These are phyloP conservation scores for Cybosia mesomella DNA, from an alignment of 2,888 invertebrate genomes.

Conservation along the genomic window DNA sequence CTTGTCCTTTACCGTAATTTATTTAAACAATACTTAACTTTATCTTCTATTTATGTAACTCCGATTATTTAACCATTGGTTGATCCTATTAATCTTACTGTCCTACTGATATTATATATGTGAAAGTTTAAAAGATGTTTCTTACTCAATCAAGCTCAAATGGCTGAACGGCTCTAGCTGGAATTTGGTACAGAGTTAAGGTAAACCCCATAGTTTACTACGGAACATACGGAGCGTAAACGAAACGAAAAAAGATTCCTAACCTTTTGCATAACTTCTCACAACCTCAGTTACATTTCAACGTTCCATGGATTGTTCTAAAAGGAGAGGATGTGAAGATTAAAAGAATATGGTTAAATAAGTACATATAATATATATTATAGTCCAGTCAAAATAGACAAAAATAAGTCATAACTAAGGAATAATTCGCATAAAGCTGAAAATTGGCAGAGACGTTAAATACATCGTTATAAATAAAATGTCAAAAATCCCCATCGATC, in stretches of 20 bases:
- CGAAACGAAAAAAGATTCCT: not conserved
- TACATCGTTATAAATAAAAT: too few species aligned
- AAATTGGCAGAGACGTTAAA: too few species aligned
- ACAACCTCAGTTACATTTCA: not conserved
- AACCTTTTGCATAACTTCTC: not conserved
- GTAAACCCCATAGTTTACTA: too few species aligned
- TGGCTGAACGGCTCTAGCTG: too few species aligned
- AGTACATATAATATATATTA: not conserved
- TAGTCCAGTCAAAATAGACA: too few species aligned
- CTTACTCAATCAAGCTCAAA: not conserved
- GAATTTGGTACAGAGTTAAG: too few species aligned
- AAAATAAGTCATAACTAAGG: too few species aligned
- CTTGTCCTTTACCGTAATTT: conserved; percentile 19
- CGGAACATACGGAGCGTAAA: not conserved
- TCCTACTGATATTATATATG: too few species aligned
- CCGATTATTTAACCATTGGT: not conserved
- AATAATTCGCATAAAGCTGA: too few species aligned
- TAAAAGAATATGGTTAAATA: not conserved
- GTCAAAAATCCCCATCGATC: too few species aligned
- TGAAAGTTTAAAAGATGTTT: too few species aligned
- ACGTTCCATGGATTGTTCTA: not conserved
- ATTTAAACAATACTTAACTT: not conserved
- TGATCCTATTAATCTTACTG: too few species aligned
- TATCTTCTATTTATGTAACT: not conserved
- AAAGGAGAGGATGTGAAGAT: not conserved